Conservation (phyloP, 2,113 vertebrate genomes). For the Morone saxatilis region DNA sequence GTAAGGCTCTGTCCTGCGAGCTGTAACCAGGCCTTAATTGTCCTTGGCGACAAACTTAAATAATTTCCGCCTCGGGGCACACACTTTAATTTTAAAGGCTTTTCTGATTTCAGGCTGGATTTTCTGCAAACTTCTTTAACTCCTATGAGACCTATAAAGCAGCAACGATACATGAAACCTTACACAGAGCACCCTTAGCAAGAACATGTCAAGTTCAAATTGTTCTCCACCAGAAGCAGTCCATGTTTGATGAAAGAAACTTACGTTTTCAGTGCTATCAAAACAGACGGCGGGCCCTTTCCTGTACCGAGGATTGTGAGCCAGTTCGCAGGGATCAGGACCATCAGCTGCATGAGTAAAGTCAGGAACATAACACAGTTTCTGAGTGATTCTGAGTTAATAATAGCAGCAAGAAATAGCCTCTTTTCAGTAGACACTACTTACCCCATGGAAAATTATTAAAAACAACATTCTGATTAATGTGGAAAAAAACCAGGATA, state of each 20-base stretch:
- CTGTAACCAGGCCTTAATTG: background rate
- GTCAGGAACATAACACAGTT: conserved; percentile 83
- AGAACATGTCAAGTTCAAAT: background rate
- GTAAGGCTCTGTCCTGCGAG: background rate
- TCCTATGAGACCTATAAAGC: conserved; percentile 28
- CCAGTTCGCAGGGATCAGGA: conserved; percentile 91
- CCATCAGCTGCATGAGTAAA: conserved; percentile 86
- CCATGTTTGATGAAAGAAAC: conserved; percentile 50
- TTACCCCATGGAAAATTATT: background rate
- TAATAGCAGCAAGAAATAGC: conserved; percentile 1
- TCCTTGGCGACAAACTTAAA: conserved; percentile 6
- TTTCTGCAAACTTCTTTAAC: conserved; percentile 21
- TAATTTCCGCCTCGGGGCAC: conserved; percentile 17
- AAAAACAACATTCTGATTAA: background rate
- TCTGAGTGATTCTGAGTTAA: background rate
- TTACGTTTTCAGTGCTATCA: conserved; percentile 90
- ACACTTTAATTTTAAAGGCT: conserved; percentile 23
- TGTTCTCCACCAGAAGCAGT: background rate
- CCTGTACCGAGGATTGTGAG: conserved; percentile 91
- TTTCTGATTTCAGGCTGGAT: conserved; percentile 22
- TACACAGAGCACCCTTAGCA: background rate
- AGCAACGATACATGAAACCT: conserved; percentile 1
- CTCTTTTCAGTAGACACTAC: background rate
- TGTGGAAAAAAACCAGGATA: background rate
- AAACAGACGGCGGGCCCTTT: conserved; percentile 93